Evolutionary conservation across 2,113 vertebrate species (phyloP).

Genomic region (Chrysemys picta): DNA sequence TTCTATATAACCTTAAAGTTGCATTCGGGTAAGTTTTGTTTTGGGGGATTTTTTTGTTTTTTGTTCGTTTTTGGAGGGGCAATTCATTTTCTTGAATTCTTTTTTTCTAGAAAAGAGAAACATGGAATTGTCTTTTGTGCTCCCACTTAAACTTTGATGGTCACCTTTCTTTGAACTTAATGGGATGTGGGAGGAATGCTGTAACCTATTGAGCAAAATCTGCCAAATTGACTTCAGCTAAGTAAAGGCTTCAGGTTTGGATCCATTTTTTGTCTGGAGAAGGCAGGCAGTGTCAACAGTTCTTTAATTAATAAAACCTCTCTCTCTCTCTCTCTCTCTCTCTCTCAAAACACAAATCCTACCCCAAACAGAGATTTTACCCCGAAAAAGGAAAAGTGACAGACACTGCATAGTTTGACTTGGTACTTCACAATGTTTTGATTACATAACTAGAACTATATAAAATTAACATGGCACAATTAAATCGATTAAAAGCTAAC

Average conservation of each 20-base stretch:
- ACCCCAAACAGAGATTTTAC: background rate
- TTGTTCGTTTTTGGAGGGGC: background rate
- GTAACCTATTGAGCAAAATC: background rate
- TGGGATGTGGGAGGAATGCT: background rate
- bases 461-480: background rate
- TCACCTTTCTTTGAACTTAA: background rate
- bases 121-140: accelerated
- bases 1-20: background rate
- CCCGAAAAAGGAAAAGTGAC: background rate
- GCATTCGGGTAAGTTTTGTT: background rate
- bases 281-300: background rate
- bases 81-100: background rate
- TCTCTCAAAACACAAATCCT: background rate
- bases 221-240: background rate
- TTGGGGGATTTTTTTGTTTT: background rate
- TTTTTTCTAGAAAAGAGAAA: background rate
- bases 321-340: too few species aligned
- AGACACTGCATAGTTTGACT: background rate
- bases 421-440: background rate
- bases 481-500: background rate
- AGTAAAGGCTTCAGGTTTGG: background rate
- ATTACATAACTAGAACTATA: background rate
- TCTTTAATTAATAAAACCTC: background rate
- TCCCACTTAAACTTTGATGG: background rate
- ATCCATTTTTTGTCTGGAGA: background rate